phyloP scores from a whole-genome alignment of 2,888 invertebrate genomes.

The Anodontia alba region DNA sequence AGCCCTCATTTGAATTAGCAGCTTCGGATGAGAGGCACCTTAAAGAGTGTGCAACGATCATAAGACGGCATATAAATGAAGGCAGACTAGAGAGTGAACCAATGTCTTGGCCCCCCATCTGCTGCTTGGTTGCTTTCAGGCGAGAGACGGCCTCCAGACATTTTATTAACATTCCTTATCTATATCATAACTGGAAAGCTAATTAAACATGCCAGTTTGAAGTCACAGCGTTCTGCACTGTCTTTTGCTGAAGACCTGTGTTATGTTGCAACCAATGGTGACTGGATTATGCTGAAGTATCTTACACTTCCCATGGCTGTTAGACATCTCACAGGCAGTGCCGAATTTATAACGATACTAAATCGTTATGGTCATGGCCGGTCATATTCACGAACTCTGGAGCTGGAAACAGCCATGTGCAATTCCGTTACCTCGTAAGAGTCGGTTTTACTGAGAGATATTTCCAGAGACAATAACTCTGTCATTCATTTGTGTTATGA shows the following conservation, averaged over 20 bases:
- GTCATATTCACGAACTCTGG: conserved; percentile 26
- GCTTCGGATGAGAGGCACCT: conserved; percentile 22
- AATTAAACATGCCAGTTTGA: conserved; percentile 25
- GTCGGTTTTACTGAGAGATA: conserved; percentile 6
- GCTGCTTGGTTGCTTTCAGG: not conserved
- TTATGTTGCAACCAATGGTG: conserved; percentile 16
- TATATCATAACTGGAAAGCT: not conserved
- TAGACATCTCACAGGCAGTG: conserved; percentile 28
- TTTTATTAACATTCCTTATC: not conserved
- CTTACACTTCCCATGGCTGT: conserved; percentile 17
- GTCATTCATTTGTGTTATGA: conserved; percentile 28
- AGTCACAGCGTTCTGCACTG: no score
- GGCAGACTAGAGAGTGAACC: not conserved
- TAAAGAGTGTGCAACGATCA: conserved; percentile 1
- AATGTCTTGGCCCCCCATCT: conserved; percentile 26
- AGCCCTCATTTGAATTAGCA: conserved; percentile 25
- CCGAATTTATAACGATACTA: conserved; percentile 21
- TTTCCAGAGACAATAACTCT: not conserved
- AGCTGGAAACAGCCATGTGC: conserved; percentile 36
- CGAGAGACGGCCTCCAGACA: not conserved
- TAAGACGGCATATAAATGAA: conserved; percentile 17
- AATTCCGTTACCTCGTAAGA: not conserved
- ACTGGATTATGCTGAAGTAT: conserved; percentile 31
- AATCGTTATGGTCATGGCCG: conserved; percentile 4
- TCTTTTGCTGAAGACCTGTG: no score